phyloP scores from a whole-genome alignment of 2,888 invertebrate genomes.

The Syritta pipiens region DNA sequence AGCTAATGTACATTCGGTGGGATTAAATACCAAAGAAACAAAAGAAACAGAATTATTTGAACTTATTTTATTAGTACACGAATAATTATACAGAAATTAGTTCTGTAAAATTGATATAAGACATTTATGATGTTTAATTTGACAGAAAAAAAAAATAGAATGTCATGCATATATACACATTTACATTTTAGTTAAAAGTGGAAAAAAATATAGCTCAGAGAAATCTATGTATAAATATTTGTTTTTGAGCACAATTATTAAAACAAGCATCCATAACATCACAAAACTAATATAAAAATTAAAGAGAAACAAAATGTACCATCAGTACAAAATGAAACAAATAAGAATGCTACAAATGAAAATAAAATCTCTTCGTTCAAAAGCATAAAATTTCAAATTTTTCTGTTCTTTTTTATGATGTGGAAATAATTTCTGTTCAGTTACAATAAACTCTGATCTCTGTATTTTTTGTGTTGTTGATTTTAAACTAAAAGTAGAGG shows the following conservation, averaged over 20 bases:
- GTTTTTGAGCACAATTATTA: conserved; percentile 22
- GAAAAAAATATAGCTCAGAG: conserved; percentile 55
- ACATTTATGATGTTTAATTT: conserved; percentile 19
- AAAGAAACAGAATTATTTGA: conserved; percentile 23
- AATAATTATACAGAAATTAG: conserved; percentile 16
- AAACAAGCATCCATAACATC: conserved; percentile 64
- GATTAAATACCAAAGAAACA: conserved; percentile 56
- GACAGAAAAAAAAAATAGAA: conserved; percentile 8
- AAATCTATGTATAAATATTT: conserved; percentile 31
- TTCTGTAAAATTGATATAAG: conserved; percentile 6
- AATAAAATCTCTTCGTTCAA: conserved; percentile 52
- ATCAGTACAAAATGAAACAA: background rate
- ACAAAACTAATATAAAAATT: conserved; percentile 38
- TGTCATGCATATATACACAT: conserved; percentile 43
- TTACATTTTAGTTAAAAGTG: conserved; percentile 24
- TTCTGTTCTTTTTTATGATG: no score
- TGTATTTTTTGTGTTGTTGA: no score
- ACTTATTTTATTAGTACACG: conserved; percentile 32
- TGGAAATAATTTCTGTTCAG: no score
- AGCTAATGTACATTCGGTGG: conserved; percentile 61
- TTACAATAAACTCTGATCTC: no score
- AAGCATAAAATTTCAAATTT: conserved; percentile 21
- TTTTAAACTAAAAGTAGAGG: conserved; percentile 47
- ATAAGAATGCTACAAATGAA: conserved; percentile 21
- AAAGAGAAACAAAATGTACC: conserved; percentile 18